Conservation (phyloP, 2,113 vertebrate species). For the zebrafish (Danio rerio) region GRCz12tu NC_133182.1:27358001-27358500, state of each 20-base stretch:
- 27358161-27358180: slow-evolving; percentile 96
- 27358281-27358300: slow-evolving; percentile 91
- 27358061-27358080: slow-evolving; percentile 48
- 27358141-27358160: slow-evolving; percentile 95
- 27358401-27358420: slow-evolving; percentile 65
- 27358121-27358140: slow-evolving; percentile 96
- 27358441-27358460: slow-evolving; percentile 12
- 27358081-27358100: slow-evolving; percentile 63
- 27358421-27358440: slow-evolving; percentile 48
- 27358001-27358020: slow-evolving; percentile 2
- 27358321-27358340: slow-evolving; percentile 78
- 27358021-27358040: slow-evolving; percentile 29
- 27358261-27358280: slow-evolving; percentile 81
- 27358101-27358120: slow-evolving; percentile 77
- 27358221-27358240: slow-evolving; percentile 96
- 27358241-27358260: slow-evolving; percentile 92
- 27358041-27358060: slow-evolving; percentile 13
- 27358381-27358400: slow-evolving; percentile 68
- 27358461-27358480: not conserved
- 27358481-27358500: not conserved
- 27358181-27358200: slow-evolving; percentile 99
- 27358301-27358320: slow-evolving; percentile 78
- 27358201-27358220: slow-evolving; percentile 95
- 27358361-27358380: slow-evolving; percentile 76
- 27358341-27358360: slow-evolving; percentile 77